Conservation (phyloP, 2,888 invertebrate genomes). For the Eurytoma adleriae region DNA sequence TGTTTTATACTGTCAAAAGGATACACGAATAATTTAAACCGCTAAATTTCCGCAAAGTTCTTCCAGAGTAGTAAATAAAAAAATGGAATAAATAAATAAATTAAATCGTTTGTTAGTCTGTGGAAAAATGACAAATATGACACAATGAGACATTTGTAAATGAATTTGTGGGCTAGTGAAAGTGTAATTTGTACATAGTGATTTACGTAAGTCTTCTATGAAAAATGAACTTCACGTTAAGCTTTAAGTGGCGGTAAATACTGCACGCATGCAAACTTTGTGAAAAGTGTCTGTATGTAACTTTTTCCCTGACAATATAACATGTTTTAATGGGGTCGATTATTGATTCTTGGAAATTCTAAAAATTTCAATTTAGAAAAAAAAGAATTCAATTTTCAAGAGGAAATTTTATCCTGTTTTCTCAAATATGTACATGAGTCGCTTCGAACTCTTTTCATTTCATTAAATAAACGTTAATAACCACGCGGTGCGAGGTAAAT, state of each 20-base stretch:
- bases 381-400: background rate
- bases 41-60: conserved; percentile 19
- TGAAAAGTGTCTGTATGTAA: background rate
- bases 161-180: conserved; percentile 38
- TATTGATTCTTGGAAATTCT: background rate
- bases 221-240: conserved; percentile 30
- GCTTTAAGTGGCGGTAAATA: conserved; percentile 36
- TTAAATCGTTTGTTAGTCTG: background rate
- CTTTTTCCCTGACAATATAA: conserved; percentile 30
- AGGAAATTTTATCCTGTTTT: too few species aligned
- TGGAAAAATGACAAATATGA: conserved; percentile 1
- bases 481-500: too few species aligned
- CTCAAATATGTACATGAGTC: too few species aligned
- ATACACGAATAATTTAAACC: conserved; percentile 5
- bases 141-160: conserved; percentile 34
- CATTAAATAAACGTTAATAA: background rate
- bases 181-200: conserved; percentile 49
- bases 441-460: too few species aligned
- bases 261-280: background rate
- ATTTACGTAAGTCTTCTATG: conserved; percentile 25
- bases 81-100: background rate
- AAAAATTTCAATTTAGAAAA: background rate
- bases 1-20: conserved; percentile 8
- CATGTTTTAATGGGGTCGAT: conserved; percentile 8
- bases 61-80: conserved; percentile 29